Percentiles rank a stretch among this genome's conserved stretches.
phyloP scores from a whole-genome alignment of 2,888 invertebrate species.

The Noctua comes region DNA sequence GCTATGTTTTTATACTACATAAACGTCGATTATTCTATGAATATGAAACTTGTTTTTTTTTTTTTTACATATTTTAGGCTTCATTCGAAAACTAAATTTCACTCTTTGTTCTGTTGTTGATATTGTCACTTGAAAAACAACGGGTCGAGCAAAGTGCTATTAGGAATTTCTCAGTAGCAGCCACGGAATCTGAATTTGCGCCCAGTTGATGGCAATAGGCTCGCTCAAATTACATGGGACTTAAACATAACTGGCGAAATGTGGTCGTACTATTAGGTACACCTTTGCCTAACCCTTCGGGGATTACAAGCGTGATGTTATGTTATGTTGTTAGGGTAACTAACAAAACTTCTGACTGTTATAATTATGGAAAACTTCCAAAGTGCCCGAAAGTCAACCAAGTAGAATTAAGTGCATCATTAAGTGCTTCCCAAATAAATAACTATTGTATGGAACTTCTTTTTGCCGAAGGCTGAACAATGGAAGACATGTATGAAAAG shows the following conservation, averaged over 20 bases:
- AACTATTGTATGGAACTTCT: conserved; percentile 48
- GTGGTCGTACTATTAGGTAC: no score
- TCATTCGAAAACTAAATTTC: background rate
- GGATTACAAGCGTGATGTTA: no score
- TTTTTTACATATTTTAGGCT: background rate
- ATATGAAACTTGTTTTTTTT: background rate
- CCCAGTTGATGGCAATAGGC: no score
- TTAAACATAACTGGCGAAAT: no score
- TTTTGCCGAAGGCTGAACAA: conserved; percentile 32
- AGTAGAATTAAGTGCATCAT: conserved; percentile 41
- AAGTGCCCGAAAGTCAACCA: conserved; percentile 38
- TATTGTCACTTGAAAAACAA: background rate
- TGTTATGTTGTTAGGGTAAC: background rate
- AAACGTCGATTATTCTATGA: conserved; percentile 17
- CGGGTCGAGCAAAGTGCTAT: no score
- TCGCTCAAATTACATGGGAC: no score
- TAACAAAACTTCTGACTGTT: conserved; percentile 34
- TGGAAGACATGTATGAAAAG: conserved; percentile 6
- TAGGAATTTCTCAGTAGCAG: no score
- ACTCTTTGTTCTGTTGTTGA: background rate
- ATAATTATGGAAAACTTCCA: conserved; percentile 47
- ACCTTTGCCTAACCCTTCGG: no score
- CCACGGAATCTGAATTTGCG: no score
- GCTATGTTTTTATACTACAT: conserved; percentile 22
- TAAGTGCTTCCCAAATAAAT: conserved; percentile 50